Evolutionary conservation across 23 tunicate species (phyloP), one percentile per base, ranked within the genome.

Genomic region (Ascidia mentula): DNA sequence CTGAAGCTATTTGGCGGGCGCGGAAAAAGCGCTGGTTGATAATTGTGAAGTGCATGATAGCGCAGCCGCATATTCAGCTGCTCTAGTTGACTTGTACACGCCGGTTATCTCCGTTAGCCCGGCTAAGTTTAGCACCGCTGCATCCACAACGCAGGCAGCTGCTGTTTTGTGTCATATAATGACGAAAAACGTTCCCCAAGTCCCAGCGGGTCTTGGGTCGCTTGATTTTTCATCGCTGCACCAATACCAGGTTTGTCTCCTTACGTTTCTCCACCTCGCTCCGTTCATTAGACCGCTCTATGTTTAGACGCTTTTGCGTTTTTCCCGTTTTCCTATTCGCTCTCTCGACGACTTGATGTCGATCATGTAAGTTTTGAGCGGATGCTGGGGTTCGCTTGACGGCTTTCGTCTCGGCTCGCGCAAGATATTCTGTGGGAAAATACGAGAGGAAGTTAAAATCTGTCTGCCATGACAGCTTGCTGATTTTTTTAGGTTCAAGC

Each of bases 221-320:
- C 65, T 53, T 53, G 65, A 53, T 53, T 53, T 53, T 53, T 53
- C 65, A 53, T 20, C 65, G 65, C 65, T 53, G 65, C 7, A 53
- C 2, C 28, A 53, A 53, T 53, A 53, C 65, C 12, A 53, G 28
- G 65, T 26, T 53, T 53, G 22, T 53, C 22, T 53, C 65, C 24
- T 28, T 6, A 26, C 13, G 22, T 53, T 20, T 53, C 65, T 53
- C 65, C 2, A 26, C 13, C 65, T 53, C 13, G 65, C 65, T 1
- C 12, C 53, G n/a, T n/a, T n/a, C n/a, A n/a, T n/a, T n/a, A n/a
- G n/a, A n/a, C n/a, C 65, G 13, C 4, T 28, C 65, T 53, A 53
- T 5, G 65, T 53, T 53, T 53, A 53, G 65, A 53, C 22, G 7
- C 13, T 53, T 28, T 53, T 28, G 22, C 65, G 22, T 28, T 53